Conservation (phyloP, 2,113 vertebrate species). For the Podiceps cristatus region DNA sequence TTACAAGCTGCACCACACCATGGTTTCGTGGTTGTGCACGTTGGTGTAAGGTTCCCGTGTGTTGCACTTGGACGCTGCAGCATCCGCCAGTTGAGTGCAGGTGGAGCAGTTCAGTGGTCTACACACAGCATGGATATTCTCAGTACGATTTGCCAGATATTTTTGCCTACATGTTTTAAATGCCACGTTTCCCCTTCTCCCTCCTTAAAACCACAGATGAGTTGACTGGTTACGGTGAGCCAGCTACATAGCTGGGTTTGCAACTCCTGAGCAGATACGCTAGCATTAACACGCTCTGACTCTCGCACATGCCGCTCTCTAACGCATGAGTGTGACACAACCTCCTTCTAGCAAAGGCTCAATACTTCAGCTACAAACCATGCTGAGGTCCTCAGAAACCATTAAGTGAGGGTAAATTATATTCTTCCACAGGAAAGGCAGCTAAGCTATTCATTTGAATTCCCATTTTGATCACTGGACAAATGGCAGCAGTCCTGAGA, state of each 20-base stretch:
- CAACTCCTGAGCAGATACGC: neutral
- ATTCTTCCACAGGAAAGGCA: neutral
- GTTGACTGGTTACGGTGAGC: neutral
- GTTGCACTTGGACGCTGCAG: neutral
- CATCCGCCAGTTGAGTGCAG: neutral
- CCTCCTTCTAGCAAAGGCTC: neutral
- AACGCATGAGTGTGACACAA: fast-evolving
- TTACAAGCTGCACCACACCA: neutral
- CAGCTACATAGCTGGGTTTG: neutral
- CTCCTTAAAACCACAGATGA: neutral
- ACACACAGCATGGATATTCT: neutral
- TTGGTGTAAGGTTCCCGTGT: neutral
- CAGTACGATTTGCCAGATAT: neutral
- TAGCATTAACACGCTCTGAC: neutral
- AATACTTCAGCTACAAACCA: neutral
- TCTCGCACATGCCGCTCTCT: neutral
- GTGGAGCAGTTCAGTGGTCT: neutral
- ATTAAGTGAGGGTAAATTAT: neutral
- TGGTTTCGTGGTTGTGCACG: neutral
- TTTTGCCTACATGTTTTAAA: neutral
- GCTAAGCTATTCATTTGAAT: neutral
- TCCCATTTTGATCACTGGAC: neutral
- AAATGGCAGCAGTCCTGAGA: neutral
- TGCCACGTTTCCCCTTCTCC: neutral
- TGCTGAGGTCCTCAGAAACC: neutral